Evolutionary conservation across 2,113 vertebrate species (phyloP).

Genomic region (Clarias gariepinus): DNA sequence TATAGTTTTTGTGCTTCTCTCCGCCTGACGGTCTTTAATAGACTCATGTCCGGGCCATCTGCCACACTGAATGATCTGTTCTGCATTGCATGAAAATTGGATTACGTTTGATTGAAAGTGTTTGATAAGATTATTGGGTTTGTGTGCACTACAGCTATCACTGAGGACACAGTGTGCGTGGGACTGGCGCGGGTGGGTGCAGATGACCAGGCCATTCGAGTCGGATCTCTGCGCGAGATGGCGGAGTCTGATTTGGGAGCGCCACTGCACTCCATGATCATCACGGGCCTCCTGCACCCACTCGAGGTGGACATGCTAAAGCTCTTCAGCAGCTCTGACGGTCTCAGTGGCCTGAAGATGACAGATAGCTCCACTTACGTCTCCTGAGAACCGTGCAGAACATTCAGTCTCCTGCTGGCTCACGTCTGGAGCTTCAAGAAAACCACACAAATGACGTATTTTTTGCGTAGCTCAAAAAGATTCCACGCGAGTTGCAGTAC

Average conservation of each 20-base stretch:
- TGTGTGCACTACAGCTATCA: conserved; percentile 62
- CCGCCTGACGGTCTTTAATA: neutral
- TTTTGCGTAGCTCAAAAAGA: conserved; percentile 15
- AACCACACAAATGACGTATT: neutral
- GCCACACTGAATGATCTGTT: conserved; percentile 11
- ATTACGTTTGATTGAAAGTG: conserved; percentile 44
- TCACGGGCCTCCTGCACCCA: conserved; percentile 87
- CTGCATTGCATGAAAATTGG: conserved; percentile 21
- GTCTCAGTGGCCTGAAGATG: conserved; percentile 60
- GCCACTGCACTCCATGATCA: conserved; percentile 88
- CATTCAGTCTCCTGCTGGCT: neutral
- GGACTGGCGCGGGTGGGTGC: conserved; percentile 87
- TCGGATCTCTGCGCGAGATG: conserved; percentile 82
- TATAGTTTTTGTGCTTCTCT: neutral
- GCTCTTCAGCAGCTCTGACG: conserved; percentile 74
- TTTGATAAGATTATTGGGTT: conserved; percentile 17
- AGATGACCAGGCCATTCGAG: conserved; percentile 79
- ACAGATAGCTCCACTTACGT: conserved; percentile 71
- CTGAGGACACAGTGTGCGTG: conserved; percentile 71
- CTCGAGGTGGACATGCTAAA: conserved; percentile 91
- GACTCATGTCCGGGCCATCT: conserved; percentile 17
- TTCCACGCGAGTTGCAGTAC: neutral
- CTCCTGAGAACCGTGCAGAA: conserved; percentile 57
- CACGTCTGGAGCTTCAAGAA: neutral
- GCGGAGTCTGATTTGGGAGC: conserved; percentile 79